Base-by-base conservation (phyloP, 2,888 invertebrate genomes). In the Lottia scabra region DNA sequence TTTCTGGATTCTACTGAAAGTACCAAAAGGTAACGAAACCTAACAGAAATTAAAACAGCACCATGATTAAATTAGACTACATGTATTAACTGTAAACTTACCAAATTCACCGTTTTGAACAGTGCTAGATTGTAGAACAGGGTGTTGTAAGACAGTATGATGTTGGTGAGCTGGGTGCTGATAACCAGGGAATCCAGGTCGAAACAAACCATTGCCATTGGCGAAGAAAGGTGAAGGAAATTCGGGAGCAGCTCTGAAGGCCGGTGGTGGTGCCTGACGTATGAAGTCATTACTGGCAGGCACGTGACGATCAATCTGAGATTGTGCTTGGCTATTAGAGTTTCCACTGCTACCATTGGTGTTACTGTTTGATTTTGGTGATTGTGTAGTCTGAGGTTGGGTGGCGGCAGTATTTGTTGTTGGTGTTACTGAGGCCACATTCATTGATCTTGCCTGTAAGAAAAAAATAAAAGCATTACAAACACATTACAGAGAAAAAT, bases 151-250 rank as follows among this genome's bases (percentile, higher is more conserved):
- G 43, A 85, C 84, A 23, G 56, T 43, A 26, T 85, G 85, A 76
- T 86, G 83, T 72, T 85, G 86, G 75, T 85, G 86, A 6, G 87
- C 87, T 38, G 87, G 87, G 72, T 84, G 86, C 73, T 85, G 85
- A 75, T 85, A 85, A 62, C 81, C 80, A n/a, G 84, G 81, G 70
- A 87, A 85, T 30, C 86, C 86, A 19, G 88, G 88, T 64, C 88
- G 83, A 78, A 88, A 88, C 70, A 88, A 77, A n/a, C 87, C 87
- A 73, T 87, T 88, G 56, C 87, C 85, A 71, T 87, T 87, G 66
- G 87, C 78, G 77, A 88, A 88, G 80, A 88, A 87, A 26, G 87
- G 86, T 72, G 87, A 84, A 45, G 84, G 84, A 77, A 87, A 85
- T 65, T 87, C 87, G 65, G 86, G 87, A 13, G 87, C 84, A 38